A percentile compares a stretch with the other conserved stretches of the same genome.
Evolutionary conservation across 2,888 invertebrate genomes (phyloP).

Genomic region (Morpho achilles): DNA sequence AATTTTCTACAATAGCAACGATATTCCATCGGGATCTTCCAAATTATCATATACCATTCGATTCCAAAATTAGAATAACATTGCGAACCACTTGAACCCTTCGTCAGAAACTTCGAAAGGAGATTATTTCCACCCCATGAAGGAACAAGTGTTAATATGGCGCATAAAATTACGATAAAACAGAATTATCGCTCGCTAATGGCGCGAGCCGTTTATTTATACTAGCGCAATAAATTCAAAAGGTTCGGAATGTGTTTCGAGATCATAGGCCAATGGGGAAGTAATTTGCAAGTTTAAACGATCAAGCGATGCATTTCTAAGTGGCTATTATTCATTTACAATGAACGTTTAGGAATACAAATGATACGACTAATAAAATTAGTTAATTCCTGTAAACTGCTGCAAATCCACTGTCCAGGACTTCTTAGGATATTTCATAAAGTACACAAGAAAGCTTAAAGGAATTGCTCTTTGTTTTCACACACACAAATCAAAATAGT

Average conservation of each 20-base stretch:
- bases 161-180: constrained; percentile 66
- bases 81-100: too few relatives aligned
- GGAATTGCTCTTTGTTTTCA: too few relatives aligned
- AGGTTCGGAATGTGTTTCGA: constrained; percentile 10
- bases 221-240: constrained; percentile 20
- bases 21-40: too few relatives aligned
- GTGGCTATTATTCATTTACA: neutral
- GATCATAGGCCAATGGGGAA: constrained; percentile 11
- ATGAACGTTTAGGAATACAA: neutral
- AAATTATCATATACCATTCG: too few relatives aligned
- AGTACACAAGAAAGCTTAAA: too few relatives aligned
- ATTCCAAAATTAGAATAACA: too few relatives aligned
- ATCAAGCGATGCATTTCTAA: neutral
- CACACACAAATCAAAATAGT: too few relatives aligned
- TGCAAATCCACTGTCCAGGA: neutral
- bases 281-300: constrained; percentile 11
- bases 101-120: too few relatives aligned
- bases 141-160: constrained; percentile 40
- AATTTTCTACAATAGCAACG: too few relatives aligned
- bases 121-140: neutral
- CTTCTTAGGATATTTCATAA: too few relatives aligned
- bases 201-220: constrained; percentile 26
- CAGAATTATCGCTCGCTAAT: constrained; percentile 54
- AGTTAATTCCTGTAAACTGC: neutral
- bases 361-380: neutral